Conservation (phyloP, 2,797 vertebrate genomes). For the Hypotaenidia okinawae region DNA sequence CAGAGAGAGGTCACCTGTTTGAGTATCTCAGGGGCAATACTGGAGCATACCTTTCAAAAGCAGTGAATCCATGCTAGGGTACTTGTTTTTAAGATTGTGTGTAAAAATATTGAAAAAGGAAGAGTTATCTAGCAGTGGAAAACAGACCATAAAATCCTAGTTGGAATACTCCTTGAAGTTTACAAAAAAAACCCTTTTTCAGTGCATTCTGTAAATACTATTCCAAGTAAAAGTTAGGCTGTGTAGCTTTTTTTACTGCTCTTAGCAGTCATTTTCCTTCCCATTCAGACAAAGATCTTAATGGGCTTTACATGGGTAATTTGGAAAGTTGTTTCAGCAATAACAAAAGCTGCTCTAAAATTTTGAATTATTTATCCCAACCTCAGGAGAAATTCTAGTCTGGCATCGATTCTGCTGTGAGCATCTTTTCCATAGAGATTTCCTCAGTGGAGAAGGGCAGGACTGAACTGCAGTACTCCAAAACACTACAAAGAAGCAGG, state of each 20-base stretch:
- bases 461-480: neutral
- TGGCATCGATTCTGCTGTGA: neutral
- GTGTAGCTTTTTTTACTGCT: neutral
- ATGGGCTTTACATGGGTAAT: neutral
- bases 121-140: neutral
- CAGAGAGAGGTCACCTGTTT: neutral
- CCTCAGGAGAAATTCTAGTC: neutral
- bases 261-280: neutral
- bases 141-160: neutral
- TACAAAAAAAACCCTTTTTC: neutral
- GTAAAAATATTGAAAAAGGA: neutral
- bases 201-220: neutral
- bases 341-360: neutral
- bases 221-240: neutral
- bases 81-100: neutral
- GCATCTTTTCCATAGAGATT: neutral
- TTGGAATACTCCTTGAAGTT: neutral
- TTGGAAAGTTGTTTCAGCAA: neutral
- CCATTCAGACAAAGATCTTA: neutral
- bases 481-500: neutral
- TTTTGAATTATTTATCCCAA: neutral
- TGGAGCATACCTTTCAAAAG: neutral
- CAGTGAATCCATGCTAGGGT: neutral
- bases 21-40: neutral
- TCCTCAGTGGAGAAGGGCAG: neutral